Base-by-base conservation (phyloP, 2,888 invertebrate genomes). In the Achlya flavicornis region DNA sequence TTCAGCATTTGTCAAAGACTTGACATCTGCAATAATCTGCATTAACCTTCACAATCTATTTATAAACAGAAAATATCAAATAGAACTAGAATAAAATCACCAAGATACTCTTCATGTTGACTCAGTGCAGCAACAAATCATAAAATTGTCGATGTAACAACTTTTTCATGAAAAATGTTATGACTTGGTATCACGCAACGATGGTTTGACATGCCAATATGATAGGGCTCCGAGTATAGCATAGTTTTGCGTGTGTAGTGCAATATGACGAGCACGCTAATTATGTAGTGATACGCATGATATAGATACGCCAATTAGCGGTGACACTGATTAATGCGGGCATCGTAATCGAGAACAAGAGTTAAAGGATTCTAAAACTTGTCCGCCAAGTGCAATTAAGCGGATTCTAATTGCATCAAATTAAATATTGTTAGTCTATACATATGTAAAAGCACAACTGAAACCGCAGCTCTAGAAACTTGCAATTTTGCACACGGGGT, bases 121-220 rank as follows among this genome's bases (percentile, higher is more conserved):
- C 53, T 53, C 53, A 53, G 53, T 19, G 19, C 53, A 53, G 19
- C 48, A 48, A 48, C 53, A 53, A 53, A n/a, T 53, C 53, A n/a
- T 53, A 53, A 53, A 53, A 19, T 53, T 10, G 53, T 53, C 19
- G 16, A 53, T 53, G 53, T 53, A 53, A 53, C 53, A 53, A 53
- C 53, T 19, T 53, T 53, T 53, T 53, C 53, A 19, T 19, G 53
- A 53, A 53, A 53, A 53, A 53, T 53, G 19, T 53, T 53, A 53
- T 53, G 53, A 53, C 19, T 53, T 7, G 0, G 10, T 19, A 53
- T 53, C 53, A 53, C n/a, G 53, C 53, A 19, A 53, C 8, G 16
- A 19, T n/a, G 10, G 19, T 19, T 53, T 53, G 53, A 53, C 53
- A 53, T 53, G 53, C 53, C 0, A 53, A 53, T 53, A 19, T 53